Evolutionary conservation across 2,888 invertebrate genomes (phyloP), one percentile per base, ranked within the genome.

Genomic region (Drosophila yooni): DNA sequence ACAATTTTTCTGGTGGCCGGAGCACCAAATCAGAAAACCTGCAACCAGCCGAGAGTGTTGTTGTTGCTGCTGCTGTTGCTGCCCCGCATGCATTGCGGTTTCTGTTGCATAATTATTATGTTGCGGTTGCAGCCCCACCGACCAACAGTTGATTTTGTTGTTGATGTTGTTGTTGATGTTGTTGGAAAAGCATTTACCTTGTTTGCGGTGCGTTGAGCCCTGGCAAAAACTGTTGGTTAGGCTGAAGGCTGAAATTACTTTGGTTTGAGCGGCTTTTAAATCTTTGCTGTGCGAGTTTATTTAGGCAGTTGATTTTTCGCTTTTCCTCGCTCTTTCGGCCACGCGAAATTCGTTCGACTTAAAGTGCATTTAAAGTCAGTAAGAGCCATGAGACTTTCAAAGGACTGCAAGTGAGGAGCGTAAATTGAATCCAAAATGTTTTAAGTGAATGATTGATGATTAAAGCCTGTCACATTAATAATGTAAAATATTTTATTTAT

Each of bases 231-330:
- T 83, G 89, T 88, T 87, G 76, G 67, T 74, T 64, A 67, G 70
- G 67, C 78, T 64, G 58, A 78, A 73, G 73, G 65, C 82, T 83
- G 83, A 88, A 88, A 88, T 84, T 85, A 72, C 82, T 82, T 84
- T 85, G 81, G 83, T 81, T 70, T 70, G 71, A 66, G 82, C 86
- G 90, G 91, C 87, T 90, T 92, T 92, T 92, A 91, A 92, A 90
- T 88, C 91, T 88, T 89, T 81, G 71, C 67, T 58, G 29, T 75
- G 82, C 73, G 86, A 87, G 79, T 88, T 89, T 90, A 89, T 91
- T 92, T 90, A 86, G 88, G 76, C 81, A 80, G 74, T 75, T 78
- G 72, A 74, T 70, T 72, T 71, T 80, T 76, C 40, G 40, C 50
- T 51, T 62, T 68, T 71, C 56, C 2, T 56, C 10, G 8, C 5